phyloP scores from a whole-genome alignment of 2,113 vertebrate species.

The Hydrochoerus hydrochaeris region DNA sequence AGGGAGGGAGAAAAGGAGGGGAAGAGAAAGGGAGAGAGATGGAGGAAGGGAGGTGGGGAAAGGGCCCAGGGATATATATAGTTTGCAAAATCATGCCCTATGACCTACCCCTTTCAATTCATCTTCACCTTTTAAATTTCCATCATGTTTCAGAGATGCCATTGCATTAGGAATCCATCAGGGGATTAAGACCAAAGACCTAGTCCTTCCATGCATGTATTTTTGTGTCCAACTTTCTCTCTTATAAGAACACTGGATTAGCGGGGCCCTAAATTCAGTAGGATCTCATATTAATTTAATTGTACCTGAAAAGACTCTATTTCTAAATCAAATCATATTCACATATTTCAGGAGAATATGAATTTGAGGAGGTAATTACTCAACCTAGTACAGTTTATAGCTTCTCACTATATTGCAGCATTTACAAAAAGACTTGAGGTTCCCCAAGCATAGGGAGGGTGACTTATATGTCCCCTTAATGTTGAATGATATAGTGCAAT shows the following conservation, averaged over 20 bases:
- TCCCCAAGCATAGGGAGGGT: neutral
- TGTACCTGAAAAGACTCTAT: neutral
- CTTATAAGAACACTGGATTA: neutral
- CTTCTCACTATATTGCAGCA: neutral
- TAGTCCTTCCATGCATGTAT: neutral
- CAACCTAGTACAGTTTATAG: neutral
- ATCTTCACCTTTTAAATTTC: neutral
- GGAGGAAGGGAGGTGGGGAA: neutral
- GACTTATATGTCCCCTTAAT: neutral
- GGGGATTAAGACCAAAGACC: neutral
- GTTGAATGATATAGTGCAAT: neutral
- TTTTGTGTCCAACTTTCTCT: neutral
- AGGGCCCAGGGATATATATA: neutral
- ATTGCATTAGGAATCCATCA: neutral
- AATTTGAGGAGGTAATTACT: neutral
- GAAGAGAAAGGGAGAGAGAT: neutral
- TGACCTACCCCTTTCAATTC: neutral
- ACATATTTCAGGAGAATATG: neutral
- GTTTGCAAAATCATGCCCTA: neutral
- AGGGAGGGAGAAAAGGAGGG: neutral
- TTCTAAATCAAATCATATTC: neutral
- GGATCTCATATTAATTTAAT: neutral
- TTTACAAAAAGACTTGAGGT: neutral
- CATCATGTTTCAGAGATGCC: neutral
- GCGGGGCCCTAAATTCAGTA: no score